These are phyloP conservation scores for Bursaphelenchus okinawaensis DNA, from an alignment of 2,888 invertebrate genomes.

Conservation along the genomic window DNA sequence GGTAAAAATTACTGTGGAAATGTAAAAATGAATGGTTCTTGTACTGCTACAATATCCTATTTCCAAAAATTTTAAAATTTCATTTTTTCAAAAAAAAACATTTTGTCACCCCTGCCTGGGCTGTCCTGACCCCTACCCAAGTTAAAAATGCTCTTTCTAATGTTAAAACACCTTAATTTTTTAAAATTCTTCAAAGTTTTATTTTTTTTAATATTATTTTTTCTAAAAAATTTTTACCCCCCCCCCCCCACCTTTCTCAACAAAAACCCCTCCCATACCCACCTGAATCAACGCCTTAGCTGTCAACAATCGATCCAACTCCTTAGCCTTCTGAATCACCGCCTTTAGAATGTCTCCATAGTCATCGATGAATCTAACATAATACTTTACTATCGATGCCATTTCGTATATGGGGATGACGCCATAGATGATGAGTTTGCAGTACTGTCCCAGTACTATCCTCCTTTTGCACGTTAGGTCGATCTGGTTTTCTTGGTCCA, in stretches of 20 bases:
- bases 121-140: too few species aligned
- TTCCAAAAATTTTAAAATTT: too few species aligned
- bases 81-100: too few species aligned
- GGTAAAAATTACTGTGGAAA: too few species aligned
- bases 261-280: slow-evolving; percentile 73
- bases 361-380: slow-evolving; percentile 93
- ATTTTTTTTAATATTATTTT: too few species aligned
- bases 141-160: too few species aligned
- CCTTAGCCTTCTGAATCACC: slow-evolving; percentile 88
- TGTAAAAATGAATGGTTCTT: too few species aligned
- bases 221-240: slow-evolving; percentile 8
- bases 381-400: slow-evolving; percentile 91
- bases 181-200: too few species aligned
- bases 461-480: slow-evolving; percentile 92
- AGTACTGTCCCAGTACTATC: slow-evolving; percentile 90
- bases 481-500: slow-evolving; percentile 88
- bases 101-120: too few species aligned
- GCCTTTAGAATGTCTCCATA: slow-evolving; percentile 98
- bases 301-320: slow-evolving; percentile 92
- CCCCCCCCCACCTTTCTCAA: slow-evolving; percentile 70
- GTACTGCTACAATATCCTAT: too few species aligned
- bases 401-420: slow-evolving; percentile 83
- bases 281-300: slow-evolving; percentile 78
- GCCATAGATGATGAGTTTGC: slow-evolving; percentile 95
- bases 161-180: too few species aligned